Percentiles rank a stretch among this genome's conserved stretches.
These are phyloP conservation scores for Tipula unca DNA, from an alignment of 2,888 invertebrate species.

Conservation along the genomic window DNA sequence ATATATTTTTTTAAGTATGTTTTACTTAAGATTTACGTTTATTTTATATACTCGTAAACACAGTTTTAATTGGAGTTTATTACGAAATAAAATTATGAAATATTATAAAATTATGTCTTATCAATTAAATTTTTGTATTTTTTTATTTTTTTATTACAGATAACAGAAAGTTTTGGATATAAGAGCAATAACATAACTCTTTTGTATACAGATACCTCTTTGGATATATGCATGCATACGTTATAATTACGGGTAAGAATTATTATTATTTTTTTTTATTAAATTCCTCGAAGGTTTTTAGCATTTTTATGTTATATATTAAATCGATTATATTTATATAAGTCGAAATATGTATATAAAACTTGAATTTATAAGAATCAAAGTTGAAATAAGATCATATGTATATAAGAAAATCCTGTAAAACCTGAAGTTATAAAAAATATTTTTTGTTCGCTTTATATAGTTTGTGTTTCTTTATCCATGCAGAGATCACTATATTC, in stretches of 20 bases:
- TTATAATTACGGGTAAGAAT: constrained; percentile 2
- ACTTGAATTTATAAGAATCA: constrained; percentile 14
- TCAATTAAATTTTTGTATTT: background rate
- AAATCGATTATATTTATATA: background rate
- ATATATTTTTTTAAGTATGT: background rate
- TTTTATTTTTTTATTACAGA: background rate
- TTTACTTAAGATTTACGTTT: background rate
- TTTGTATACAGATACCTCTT: background rate
- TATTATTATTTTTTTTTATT: background rate
- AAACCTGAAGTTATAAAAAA: background rate
- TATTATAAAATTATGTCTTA: background rate
- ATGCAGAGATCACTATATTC: background rate
- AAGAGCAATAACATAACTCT: background rate
- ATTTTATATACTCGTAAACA: background rate
- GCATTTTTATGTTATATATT: background rate
- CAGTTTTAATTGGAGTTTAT: background rate
- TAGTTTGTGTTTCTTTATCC: background rate
- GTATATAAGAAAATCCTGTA: constrained; percentile 8
- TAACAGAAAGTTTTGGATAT: background rate
- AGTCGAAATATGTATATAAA: background rate
- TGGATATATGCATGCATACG: background rate
- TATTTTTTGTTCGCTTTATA: background rate
- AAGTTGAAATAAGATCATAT: constrained; percentile 3
- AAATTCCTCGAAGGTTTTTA: constrained; percentile 4
- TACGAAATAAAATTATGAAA: background rate